phyloP scores from a whole-genome alignment of 2,888 invertebrate species.

The Gisinianus flammeolus region DNA sequence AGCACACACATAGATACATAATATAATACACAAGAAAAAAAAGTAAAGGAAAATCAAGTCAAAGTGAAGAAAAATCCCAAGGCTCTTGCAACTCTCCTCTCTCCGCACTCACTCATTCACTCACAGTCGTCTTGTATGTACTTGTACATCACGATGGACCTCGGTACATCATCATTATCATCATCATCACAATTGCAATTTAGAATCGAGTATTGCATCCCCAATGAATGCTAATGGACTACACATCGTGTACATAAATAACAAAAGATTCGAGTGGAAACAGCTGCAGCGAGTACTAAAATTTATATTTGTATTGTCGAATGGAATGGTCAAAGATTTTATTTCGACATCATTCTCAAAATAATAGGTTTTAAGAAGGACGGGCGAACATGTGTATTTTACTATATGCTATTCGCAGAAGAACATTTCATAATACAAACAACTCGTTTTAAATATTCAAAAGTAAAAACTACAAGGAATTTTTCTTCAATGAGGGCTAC shows the following conservation, averaged over 20 bases:
- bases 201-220: neutral
- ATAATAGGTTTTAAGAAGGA: neutral
- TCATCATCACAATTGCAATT: slow-evolving; percentile 14
- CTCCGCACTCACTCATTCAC: neutral
- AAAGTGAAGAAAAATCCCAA: slow-evolving; percentile 17
- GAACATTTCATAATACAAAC: no score
- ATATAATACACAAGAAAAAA: neutral
- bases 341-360: neutral
- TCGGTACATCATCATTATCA: slow-evolving; percentile 17
- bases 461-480: no score
- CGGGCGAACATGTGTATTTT: neutral
- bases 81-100: slow-evolving; percentile 18
- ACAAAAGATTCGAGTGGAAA: neutral
- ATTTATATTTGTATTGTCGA: neutral
- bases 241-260: slow-evolving; percentile 15
- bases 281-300: neutral
- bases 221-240: slow-evolving; percentile 21
- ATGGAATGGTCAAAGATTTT: neutral
- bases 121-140: neutral
- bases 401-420: no score
- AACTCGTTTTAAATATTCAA: neutral
- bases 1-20: neutral
- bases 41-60: slow-evolving; percentile 15
- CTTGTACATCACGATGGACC: slow-evolving; percentile 26
- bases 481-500: neutral